phyloP scores from a whole-genome alignment of 2,113 vertebrate genomes.

The Gymnocephalus cernua region DNA sequence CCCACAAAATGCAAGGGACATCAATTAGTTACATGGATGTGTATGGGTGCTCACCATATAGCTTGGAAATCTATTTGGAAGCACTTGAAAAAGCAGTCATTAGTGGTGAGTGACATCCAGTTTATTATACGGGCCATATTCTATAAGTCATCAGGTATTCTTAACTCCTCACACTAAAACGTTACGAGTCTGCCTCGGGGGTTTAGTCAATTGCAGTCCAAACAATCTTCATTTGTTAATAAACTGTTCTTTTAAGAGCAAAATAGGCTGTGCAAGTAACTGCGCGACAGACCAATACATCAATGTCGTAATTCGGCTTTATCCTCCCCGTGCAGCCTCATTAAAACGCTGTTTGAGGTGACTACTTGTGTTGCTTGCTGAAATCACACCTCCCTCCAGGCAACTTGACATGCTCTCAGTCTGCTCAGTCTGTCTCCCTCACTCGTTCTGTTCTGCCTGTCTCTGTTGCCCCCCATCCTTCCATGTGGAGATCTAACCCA shows the following conservation, averaged over 20 bases:
- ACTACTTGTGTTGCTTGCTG: conserved; percentile 67
- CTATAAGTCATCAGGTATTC: background rate
- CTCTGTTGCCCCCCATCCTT: conserved; percentile 31
- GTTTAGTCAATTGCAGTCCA: conserved; percentile 33
- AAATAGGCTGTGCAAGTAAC: conserved; percentile 37
- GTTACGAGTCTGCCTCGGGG: conserved; percentile 9
- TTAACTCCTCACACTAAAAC: conserved; percentile 5
- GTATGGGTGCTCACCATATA: conserved; percentile 31
- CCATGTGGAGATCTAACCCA: conserved; percentile 26
- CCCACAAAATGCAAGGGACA: conserved; percentile 50
- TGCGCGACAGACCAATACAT: conserved; percentile 64
- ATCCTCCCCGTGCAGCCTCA: conserved; percentile 71
- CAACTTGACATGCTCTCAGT: conserved; percentile 65
- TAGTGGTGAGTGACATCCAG: conserved; percentile 44
- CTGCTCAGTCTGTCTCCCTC: conserved; percentile 39
- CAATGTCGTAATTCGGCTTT: conserved; percentile 77
- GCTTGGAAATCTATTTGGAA: conserved; percentile 27
- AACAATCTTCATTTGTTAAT: conserved; percentile 49
- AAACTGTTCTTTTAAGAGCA: conserved; percentile 40
- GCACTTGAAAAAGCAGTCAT: conserved; percentile 16
- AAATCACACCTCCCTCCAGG: conserved; percentile 60
- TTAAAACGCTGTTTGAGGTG: conserved; percentile 76
- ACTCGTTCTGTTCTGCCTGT: conserved; percentile 27
- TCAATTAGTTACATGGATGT: conserved; percentile 59
- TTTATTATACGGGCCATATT: conserved; percentile 32